phyloP scores from a whole-genome alignment of 2,888 invertebrate genomes.

The Shargacucullia verbasci region DNA sequence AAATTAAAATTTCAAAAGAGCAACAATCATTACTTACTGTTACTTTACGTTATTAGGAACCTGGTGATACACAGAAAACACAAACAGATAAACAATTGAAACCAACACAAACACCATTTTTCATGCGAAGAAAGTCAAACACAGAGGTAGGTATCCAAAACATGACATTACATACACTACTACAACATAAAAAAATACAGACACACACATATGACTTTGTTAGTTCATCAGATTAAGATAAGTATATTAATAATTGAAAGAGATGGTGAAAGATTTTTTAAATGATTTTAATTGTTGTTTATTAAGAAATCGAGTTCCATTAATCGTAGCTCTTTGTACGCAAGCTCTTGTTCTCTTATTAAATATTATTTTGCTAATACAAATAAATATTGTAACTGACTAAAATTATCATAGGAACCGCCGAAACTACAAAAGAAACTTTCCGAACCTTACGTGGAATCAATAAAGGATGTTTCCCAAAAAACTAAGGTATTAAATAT shows the following conservation, averaged over 20 bases:
- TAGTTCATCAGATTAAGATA: neutral
- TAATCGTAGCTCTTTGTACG: no score
- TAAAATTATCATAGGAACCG: conserved; percentile 12
- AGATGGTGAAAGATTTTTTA: no score
- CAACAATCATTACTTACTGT: conserved; percentile 6
- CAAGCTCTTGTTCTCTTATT: no score
- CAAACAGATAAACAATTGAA: conserved; percentile 55
- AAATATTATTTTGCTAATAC: no score
- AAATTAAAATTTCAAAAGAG: neutral
- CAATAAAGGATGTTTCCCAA: conserved; percentile 1
- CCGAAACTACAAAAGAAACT: conserved; percentile 6
- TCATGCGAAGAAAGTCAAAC: conserved; percentile 65
- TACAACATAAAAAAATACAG: conserved; percentile 13
- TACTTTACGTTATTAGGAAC: conserved; percentile 60
- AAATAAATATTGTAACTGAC: no score
- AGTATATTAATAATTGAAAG: no score
- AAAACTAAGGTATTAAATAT: conserved; percentile 23
- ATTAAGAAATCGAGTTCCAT: no score
- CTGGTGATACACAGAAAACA: conserved; percentile 61
- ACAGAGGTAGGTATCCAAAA: conserved; percentile 64
- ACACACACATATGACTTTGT: conserved; percentile 1
- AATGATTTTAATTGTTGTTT: no score
- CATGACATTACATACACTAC: conserved; percentile 7
- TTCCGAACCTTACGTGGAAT: conserved; percentile 21
- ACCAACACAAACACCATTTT: conserved; percentile 63